Evolutionary conservation across 1,140 invertebrate species (phyloP), one percentile per base, ranked within the genome.

Genomic region (Cepaea nemoralis): DNA sequence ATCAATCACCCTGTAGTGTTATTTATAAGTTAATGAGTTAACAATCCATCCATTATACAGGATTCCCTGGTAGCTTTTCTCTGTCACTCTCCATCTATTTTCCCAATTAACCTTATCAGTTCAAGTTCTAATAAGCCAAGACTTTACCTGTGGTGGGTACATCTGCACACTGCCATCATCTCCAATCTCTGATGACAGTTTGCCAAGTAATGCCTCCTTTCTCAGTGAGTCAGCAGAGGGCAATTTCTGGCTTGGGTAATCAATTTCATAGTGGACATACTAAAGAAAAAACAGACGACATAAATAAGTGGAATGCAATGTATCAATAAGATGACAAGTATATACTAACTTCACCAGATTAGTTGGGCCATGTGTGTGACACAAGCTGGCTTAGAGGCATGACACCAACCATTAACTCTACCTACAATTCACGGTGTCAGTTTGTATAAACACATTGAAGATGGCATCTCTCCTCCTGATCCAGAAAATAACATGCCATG

Each of bases 181-280:
- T 22, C 83, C 77, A 63, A 70, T 66, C 16, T 84, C 83, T 42
- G 83, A 80, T 14, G 79, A 37, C 37, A 85, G 85, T 70, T 85
- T 86, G 0, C 82, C 74, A 71, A 89, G 35, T 1, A 82, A 69
- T 16, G 77, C 67, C 59, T 90, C 87, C 48, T 86, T 88, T 63
- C 86, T 89, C 82, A 87, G 48, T 24, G 77, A 70, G 27, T 78
- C 83, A 81, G 80, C 66, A 48, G 45, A 50, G 35, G 70, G 55
- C 78, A 82, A 1, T 80, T 80, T 82, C 59, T 84, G 79, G 22
- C 93, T 59, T 0, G 93, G 91, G 82, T 93, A 93, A 90, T 98
- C 96, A 1, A 98, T 96, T 92, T 97, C 95, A 90, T 98, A 98
- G 91, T 98, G 97, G 35, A 98, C 96, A 93, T 97, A 98, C 88